Evolutionary conservation across 1,140 invertebrate species (phyloP).

Genomic region (Cyclina sinensis): DNA sequence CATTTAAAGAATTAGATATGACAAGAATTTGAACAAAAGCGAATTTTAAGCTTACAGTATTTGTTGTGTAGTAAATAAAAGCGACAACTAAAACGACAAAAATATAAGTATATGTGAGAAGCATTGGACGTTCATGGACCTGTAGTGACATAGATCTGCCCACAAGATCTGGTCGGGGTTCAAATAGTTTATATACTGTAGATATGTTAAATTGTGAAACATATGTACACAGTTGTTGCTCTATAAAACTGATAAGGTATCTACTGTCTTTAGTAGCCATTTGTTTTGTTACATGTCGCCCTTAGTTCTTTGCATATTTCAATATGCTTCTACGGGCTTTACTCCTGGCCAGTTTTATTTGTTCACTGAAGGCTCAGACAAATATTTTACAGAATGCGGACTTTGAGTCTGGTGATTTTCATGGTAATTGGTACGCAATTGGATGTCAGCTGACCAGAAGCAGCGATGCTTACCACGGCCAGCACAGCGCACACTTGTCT

Average conservation of each 20-base stretch:
- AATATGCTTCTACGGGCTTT: neutral
- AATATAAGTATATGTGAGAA: no score
- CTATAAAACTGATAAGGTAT: neutral
- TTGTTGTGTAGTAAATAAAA: no score
- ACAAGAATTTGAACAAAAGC: no score
- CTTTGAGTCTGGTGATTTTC: conserved; percentile 42
- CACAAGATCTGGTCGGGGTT: no score
- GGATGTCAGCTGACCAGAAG: conserved; percentile 11
- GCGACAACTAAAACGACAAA: no score
- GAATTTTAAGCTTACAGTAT: no score
- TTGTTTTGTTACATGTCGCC: neutral
- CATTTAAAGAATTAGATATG: no score
- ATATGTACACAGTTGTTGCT: neutral
- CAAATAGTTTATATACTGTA: no score
- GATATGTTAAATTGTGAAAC: neutral
- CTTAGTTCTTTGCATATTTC: neutral
- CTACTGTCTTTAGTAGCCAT: neutral
- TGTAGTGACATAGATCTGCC: no score
- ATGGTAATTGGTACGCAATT: conserved; percentile 25
- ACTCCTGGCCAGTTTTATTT: neutral
- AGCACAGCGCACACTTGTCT: conserved; percentile 43
- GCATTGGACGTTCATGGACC: no score
- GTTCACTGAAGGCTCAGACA: neutral
- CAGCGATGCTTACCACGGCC: conserved; percentile 48
- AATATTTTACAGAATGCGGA: conserved; percentile 48